A percentile compares a stretch with the other conserved stretches of the same genome.
These are phyloP conservation scores for Garra rufa DNA, from an alignment of 2,113 vertebrate genomes.

Conservation along the genomic window DNA sequence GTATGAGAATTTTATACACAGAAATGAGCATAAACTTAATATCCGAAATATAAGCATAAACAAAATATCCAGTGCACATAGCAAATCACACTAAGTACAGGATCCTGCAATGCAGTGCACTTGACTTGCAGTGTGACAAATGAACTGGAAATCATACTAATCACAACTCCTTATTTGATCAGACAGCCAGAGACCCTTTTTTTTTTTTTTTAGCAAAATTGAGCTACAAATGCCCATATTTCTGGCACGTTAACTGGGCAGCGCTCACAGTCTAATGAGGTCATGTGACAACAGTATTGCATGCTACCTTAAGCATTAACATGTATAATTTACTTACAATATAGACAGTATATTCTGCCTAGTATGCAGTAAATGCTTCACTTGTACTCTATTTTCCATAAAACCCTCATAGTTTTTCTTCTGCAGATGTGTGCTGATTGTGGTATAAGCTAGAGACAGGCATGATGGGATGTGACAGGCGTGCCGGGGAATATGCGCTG, in stretches of 20 bases:
- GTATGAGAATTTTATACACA: background rate
- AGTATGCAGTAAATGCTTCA: background rate
- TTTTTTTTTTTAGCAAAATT: background rate
- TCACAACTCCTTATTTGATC: too few relatives aligned
- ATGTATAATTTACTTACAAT: background rate
- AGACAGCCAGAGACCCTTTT: too few relatives aligned
- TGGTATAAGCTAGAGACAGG: conserved; percentile 7
- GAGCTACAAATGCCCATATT: background rate
- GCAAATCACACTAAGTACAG: background rate
- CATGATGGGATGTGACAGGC: conserved; percentile 23
- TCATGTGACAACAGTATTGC: background rate
- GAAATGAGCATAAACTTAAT: background rate
- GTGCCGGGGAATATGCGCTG: background rate
- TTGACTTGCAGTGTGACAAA: background rate
- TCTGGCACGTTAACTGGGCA: background rate
- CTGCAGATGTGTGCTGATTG: conserved; percentile 22
- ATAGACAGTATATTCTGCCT: background rate
- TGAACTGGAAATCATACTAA: background rate
- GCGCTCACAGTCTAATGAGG: background rate
- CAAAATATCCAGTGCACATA: background rate
- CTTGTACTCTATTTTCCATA: background rate
- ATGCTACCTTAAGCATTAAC: background rate
- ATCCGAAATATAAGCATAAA: background rate
- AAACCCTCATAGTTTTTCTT: background rate
- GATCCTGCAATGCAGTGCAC: background rate